These are phyloP conservation scores for Taeniopygia guttata DNA, from an alignment of 2,797 vertebrate species.

Conservation along the genomic window DNA sequence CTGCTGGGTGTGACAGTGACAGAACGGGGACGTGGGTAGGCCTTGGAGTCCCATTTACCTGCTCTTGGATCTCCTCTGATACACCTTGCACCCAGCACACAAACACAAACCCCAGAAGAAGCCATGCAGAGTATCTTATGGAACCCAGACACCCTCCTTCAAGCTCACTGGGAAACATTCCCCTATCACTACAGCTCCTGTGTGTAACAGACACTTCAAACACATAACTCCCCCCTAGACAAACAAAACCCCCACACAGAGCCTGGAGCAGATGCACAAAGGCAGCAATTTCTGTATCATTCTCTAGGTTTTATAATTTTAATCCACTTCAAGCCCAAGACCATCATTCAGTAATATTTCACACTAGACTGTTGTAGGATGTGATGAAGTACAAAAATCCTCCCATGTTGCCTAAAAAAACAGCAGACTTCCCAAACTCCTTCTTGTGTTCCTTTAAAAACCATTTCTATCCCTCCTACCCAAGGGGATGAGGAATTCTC, in stretches of 20 bases:
- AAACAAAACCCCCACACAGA: background rate
- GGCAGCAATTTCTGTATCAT: background rate
- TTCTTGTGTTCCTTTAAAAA: background rate
- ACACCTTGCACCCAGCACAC: background rate
- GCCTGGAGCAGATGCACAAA: background rate
- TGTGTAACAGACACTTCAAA: background rate
- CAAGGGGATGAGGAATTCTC: background rate
- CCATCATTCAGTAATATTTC: background rate
- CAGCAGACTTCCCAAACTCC: background rate
- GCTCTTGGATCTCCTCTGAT: background rate
- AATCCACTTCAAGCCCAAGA: background rate
- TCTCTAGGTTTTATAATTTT: background rate
- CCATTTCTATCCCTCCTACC: background rate
- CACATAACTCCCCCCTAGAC: background rate
- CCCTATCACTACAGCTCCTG: background rate
- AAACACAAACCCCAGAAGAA: background rate
- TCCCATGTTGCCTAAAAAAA: background rate
- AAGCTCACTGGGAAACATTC: background rate
- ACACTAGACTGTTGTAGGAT: background rate
- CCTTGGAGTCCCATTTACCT: background rate
- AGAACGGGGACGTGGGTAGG: fast-evolving
- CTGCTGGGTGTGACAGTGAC: background rate
- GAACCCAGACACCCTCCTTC: background rate
- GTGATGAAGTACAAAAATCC: background rate
- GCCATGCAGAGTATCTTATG: background rate